phyloP scores from a whole-genome alignment of 2,888 invertebrate species.

The Plusia festucae region DNA sequence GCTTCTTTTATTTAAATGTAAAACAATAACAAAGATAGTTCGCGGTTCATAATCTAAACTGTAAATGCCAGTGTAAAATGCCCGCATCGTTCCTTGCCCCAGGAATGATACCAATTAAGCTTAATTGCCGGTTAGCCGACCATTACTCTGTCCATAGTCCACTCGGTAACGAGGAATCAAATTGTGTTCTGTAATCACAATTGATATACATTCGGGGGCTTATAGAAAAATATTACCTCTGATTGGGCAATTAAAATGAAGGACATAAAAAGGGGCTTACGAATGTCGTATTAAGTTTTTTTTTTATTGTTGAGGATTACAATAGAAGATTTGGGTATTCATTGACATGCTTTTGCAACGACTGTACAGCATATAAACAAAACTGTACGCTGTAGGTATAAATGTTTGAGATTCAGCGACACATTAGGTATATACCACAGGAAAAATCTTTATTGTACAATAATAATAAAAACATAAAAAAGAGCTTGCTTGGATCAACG shows the following conservation, averaged over 20 bases:
- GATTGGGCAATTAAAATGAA: constrained; percentile 31
- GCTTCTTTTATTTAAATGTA: background rate
- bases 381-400: too few relatives aligned
- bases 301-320: background rate
- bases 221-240: constrained; percentile 26
- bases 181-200: constrained; percentile 50
- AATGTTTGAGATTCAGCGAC: too few relatives aligned
- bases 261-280: constrained; percentile 8
- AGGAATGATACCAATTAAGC: constrained; percentile 74
- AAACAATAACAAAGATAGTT: background rate
- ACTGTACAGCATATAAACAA: background rate
- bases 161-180: constrained; percentile 51
- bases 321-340: background rate
- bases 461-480: too few relatives aligned
- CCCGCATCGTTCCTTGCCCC: constrained; percentile 66
- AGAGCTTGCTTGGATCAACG: too few relatives aligned
- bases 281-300: background rate
- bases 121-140: constrained; percentile 75
- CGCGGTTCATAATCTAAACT: constrained; percentile 7
- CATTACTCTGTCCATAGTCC: constrained; percentile 51
- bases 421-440: too few relatives aligned
- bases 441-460: too few relatives aligned
- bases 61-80: constrained; percentile 49
- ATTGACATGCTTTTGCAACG: background rate
- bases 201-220: constrained; percentile 39